phyloP scores from a whole-genome alignment of 2,888 invertebrate genomes.

The Trichacis sp. region DNA sequence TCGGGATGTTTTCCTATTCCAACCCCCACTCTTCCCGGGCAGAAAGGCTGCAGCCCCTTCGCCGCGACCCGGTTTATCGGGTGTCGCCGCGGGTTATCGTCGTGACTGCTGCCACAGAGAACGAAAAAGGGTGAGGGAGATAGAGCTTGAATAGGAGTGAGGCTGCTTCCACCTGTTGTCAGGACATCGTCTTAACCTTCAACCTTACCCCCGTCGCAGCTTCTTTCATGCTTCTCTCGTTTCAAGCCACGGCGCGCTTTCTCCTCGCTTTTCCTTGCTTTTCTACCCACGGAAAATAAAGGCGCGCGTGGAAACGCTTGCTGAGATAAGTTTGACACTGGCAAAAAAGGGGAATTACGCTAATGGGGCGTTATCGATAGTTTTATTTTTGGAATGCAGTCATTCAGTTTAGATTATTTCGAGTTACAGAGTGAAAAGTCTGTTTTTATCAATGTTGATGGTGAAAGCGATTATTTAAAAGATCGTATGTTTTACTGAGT shows the following conservation, averaged over 20 bases:
- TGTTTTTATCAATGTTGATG: too few species aligned
- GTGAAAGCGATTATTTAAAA: too few species aligned
- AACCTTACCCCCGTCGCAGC: conserved; percentile 32
- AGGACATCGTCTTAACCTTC: conserved; percentile 66
- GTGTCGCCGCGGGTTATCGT: conserved; percentile 69
- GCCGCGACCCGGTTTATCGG: conserved; percentile 64
- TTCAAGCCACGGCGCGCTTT: conserved; percentile 27
- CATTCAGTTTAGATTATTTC: too few species aligned
- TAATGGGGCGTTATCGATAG: too few species aligned
- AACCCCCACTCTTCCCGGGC: conserved; percentile 53
- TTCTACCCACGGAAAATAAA: neutral
- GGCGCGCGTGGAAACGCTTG: too few species aligned
- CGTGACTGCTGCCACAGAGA: conserved; percentile 62
- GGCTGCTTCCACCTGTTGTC: conserved; percentile 68
- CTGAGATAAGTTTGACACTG: too few species aligned
- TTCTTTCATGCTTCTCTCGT: neutral
- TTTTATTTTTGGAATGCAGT: too few species aligned
- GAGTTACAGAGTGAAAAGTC: too few species aligned
- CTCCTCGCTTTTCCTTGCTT: conserved; percentile 3
- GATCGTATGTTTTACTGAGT: too few species aligned
- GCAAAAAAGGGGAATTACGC: too few species aligned
- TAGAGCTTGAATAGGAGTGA: conserved; percentile 48
- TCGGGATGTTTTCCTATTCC: conserved; percentile 62
- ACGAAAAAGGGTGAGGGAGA: conserved; percentile 48
- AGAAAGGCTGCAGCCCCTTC: conserved; percentile 45